Conservation (phyloP, 2,797 vertebrate species). For the Hippocampus kuda region DNA sequence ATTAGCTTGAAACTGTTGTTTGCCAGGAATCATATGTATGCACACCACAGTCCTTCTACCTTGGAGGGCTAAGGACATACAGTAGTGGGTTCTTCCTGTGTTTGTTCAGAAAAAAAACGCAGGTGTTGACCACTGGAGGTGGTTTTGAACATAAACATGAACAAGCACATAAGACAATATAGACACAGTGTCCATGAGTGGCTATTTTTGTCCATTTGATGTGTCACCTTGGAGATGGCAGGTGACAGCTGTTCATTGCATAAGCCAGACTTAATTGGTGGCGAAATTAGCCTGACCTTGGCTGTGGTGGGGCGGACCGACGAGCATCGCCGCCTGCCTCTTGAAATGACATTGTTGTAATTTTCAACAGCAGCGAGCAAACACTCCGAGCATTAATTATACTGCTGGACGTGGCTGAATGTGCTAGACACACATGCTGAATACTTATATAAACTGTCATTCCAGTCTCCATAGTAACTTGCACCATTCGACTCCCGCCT, state of each 20-base stretch:
- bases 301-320: slow-evolving; percentile 36
- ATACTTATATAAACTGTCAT: slow-evolving; percentile 71
- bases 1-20: not conserved
- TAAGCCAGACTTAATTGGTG: slow-evolving; percentile 61
- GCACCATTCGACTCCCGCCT: slow-evolving; percentile 58
- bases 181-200: slow-evolving; percentile 23
- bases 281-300: slow-evolving; percentile 67
- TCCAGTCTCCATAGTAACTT: slow-evolving; percentile 68
- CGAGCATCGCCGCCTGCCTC: slow-evolving; percentile 46
- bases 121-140: not conserved
- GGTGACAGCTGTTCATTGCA: slow-evolving; percentile 62
- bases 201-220: slow-evolving; percentile 41
- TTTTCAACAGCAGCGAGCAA: slow-evolving; percentile 53
- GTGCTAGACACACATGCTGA: slow-evolving; percentile 53
- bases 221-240: slow-evolving; percentile 66
- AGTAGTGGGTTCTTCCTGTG: not conserved
- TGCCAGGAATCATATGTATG: not conserved
- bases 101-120: not conserved
- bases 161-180: slow-evolving; percentile 21
- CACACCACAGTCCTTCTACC: not conserved
- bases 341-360: slow-evolving; percentile 64
- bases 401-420: slow-evolving; percentile 52
- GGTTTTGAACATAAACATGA: slow-evolving; percentile 18
- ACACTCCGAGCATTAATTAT: slow-evolving; percentile 67
- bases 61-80: not conserved